phyloP scores from a whole-genome alignment of 2,113 vertebrate genomes.

The Jaculus jaculus region DNA sequence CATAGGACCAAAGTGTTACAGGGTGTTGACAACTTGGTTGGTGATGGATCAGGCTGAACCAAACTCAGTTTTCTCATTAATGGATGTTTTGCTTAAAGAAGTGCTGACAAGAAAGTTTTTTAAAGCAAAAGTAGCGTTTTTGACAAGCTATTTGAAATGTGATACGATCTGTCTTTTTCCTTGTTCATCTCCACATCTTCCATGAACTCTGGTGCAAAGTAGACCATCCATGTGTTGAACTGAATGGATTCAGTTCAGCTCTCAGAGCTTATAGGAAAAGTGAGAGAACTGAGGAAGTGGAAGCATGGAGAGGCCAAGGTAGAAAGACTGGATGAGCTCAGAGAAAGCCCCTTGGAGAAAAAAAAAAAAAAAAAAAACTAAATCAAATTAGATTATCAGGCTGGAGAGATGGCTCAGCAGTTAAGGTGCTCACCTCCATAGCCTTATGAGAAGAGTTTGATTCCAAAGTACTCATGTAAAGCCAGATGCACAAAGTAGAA shows the following conservation, averaged over 20 bases:
- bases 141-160: conserved; percentile 8
- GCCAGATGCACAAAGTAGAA: no score
- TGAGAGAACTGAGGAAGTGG: background rate
- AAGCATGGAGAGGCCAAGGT: background rate
- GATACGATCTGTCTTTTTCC: background rate
- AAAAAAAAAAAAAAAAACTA: background rate
- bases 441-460: no score
- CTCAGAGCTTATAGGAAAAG: background rate
- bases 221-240: background rate
- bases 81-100: conserved; percentile 11
- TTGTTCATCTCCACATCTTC: background rate
- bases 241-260: background rate
- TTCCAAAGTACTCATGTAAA: no score
- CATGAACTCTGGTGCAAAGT: background rate
- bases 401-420: no score
- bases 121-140: background rate
- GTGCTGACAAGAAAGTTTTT: background rate
- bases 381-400: background rate
- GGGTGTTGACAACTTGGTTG: conserved; percentile 13
- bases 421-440: no score
- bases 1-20: background rate
- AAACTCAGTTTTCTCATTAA: conserved; percentile 42
- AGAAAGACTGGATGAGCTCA: background rate
- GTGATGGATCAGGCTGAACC: conserved; percentile 7
- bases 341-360: background rate